Evolutionary conservation across 2,888 invertebrate genomes (phyloP), one percentile per base, ranked within the genome.

Genomic region (Lasioglossum leucozonium): DNA sequence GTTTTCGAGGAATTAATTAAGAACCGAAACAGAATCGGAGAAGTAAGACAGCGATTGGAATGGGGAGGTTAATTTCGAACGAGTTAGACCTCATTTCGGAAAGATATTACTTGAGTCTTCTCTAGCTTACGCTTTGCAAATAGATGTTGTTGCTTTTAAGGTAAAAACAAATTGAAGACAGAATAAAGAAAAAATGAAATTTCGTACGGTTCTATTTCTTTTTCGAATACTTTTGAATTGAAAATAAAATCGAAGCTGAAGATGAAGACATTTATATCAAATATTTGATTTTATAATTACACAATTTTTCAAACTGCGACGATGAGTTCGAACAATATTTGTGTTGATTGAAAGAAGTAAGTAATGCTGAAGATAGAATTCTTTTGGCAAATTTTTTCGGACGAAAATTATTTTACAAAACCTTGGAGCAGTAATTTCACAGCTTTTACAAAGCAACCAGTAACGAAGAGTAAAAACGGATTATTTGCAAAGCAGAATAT

Each of bases 1-100:
- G 88, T 91, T 94, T 88, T 89, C 86, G 91, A 91, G 89, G 93
- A 93, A 94, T 94, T 93, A 94, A 94, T 94, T 93, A 93, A 92
- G 92, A 93, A 90, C 82, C 78, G 73, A 77, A 79, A 58, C 77
- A 47, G 37, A 62, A 65, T 78, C 58, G 77, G 79, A 76, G 78
- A 86, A 88, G 87, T 91, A 89, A 91, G 91, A 91, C 90, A 86
- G 88, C 81, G 86, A 92, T 89, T 87, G 88, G 89, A 88, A 91
- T 86, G 85, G 83, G 79, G 85, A 88, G 86, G 91, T 93, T 92
- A 91, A 92, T 92, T 90, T 42, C 65, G 18, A 79, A 65, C 75
- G 76, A 81, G 77, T 72, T 81, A 58, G 4, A n/a, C 55, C 37
- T 67, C 67, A n/a, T 37, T 76, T 67, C 34, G 47, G 18, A 26